phyloP scores from a whole-genome alignment of 2,113 vertebrate species.

The Chaetorhynchus papuensis region DNA sequence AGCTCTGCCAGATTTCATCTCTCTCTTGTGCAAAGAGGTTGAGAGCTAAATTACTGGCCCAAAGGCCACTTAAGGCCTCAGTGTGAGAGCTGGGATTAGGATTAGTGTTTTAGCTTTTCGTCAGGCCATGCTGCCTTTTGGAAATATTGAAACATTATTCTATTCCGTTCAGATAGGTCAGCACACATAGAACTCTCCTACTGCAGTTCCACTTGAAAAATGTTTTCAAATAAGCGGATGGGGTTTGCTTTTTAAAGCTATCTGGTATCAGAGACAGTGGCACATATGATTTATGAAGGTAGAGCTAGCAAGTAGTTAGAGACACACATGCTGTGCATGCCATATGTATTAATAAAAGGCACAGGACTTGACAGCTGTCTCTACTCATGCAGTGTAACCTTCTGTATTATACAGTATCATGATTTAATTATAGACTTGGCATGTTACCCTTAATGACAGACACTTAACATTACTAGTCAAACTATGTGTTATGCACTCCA shows the following conservation, averaged over 20 bases:
- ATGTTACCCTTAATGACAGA: slow-evolving; percentile 55
- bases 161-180: neutral
- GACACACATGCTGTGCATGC: slow-evolving; percentile 46
- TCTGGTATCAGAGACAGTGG: neutral
- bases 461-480: slow-evolving; percentile 53
- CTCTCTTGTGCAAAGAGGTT: neutral
- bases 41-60: neutral
- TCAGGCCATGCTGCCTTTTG: neutral
- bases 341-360: slow-evolving; percentile 58
- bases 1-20: neutral
- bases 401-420: slow-evolving; percentile 63
- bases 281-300: slow-evolving; percentile 38
- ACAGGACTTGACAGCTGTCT: slow-evolving; percentile 61
- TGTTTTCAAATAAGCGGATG: neutral
- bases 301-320: slow-evolving; percentile 47
- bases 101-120: neutral
- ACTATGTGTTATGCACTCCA: slow-evolving; percentile 39
- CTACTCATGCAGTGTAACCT: slow-evolving; percentile 41
- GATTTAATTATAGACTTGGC: slow-evolving; percentile 68
- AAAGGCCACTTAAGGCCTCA: neutral
- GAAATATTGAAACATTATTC: neutral
- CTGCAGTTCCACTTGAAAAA: neutral
- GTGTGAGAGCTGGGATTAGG: neutral
- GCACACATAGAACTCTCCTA: neutral
- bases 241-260: slow-evolving; percentile 12